phyloP scores from a whole-genome alignment of 1,140 invertebrate genomes.

The Leptoteleia sp. region DNA sequence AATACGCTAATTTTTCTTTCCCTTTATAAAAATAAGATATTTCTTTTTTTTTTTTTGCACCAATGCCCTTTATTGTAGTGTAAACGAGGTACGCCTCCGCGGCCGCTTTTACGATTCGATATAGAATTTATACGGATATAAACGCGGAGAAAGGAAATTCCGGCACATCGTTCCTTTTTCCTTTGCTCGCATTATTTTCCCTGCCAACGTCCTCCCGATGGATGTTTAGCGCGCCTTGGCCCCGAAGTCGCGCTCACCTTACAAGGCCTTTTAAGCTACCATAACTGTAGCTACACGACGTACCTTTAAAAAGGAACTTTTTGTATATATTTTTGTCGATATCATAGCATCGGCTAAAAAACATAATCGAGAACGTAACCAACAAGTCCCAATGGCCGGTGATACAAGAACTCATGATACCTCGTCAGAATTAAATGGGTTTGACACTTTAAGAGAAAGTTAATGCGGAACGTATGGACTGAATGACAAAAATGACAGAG shows the following conservation, averaged over 20 bases:
- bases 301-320: conserved; percentile 54
- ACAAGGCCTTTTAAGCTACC: conserved; percentile 53
- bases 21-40: no score
- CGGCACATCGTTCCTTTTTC: conserved; percentile 28
- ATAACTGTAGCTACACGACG: conserved; percentile 31
- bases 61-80: no score
- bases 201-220: conserved; percentile 10
- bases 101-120: conserved; percentile 39
- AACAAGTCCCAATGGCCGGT: conserved; percentile 44
- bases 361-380: conserved; percentile 28
- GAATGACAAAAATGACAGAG: conserved; percentile 24
- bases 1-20: no score
- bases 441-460: conserved; percentile 19
- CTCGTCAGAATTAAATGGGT: conserved; percentile 11
- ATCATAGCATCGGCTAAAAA: conserved; percentile 35
- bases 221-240: conserved; percentile 27
- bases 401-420: conserved; percentile 18
- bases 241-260: conserved; percentile 33
- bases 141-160: conserved; percentile 29
- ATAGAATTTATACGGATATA: conserved; percentile 51
- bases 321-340: conserved; percentile 57
- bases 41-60: no score
- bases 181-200: conserved; percentile 40
- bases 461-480: conserved; percentile 52
- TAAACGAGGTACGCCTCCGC: no score